Evolutionary conservation across 2,888 invertebrate species (phyloP).

Genomic region (Teleogryllus oceanicus): DNA sequence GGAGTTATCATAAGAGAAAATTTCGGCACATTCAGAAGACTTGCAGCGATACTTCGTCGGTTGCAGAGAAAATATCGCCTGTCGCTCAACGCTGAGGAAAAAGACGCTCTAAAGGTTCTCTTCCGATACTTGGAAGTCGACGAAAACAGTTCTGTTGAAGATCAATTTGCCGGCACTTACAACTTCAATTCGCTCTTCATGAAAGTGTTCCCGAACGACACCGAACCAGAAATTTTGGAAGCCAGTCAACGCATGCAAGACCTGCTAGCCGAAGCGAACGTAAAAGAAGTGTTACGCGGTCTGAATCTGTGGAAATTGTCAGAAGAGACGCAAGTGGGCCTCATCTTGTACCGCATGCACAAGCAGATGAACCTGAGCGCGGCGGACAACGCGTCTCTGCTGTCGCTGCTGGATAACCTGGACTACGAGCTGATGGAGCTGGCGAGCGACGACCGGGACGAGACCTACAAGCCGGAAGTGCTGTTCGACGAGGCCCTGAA

Average conservation of each 20-base stretch:
- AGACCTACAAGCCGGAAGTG: slow-evolving; percentile 19
- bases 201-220: slow-evolving; percentile 25
- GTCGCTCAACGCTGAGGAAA: slow-evolving; percentile 11
- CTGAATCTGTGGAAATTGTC: slow-evolving; percentile 29
- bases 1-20: slow-evolving; percentile 29
- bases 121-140: slow-evolving; percentile 25
- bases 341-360: slow-evolving; percentile 26
- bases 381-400: neutral
- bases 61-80: slow-evolving; percentile 23
- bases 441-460: slow-evolving; percentile 28
- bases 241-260: slow-evolving; percentile 18
- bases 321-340: slow-evolving; percentile 27
- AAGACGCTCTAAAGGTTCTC: slow-evolving; percentile 18
- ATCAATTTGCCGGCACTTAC: slow-evolving; percentile 28
- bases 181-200: slow-evolving; percentile 24
- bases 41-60: slow-evolving; percentile 20
- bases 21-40: slow-evolving; percentile 12
- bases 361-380: slow-evolving; percentile 18
- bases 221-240: slow-evolving; percentile 11
- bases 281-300: slow-evolving; percentile 23
- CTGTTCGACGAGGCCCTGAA: slow-evolving; percentile 26
- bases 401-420: slow-evolving; percentile 12
- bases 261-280: neutral
- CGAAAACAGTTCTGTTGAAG: slow-evolving; percentile 26
- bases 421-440: slow-evolving; percentile 23